Conservation (phyloP, 2,113 vertebrate species). For the Choloepus hoffmanni region DNA sequence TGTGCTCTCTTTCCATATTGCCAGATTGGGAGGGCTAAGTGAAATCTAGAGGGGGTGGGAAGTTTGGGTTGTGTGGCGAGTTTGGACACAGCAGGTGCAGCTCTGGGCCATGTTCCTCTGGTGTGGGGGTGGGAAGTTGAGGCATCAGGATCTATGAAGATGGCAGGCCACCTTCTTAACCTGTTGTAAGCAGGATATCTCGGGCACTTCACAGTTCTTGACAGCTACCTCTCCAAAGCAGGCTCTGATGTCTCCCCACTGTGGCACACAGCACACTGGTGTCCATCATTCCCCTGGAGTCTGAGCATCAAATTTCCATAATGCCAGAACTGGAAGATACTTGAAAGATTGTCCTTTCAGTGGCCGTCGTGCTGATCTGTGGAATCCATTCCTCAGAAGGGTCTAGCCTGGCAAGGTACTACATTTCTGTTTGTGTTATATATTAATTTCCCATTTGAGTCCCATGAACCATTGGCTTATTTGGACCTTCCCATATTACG, state of each 20-base stretch:
- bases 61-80: background rate
- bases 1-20: background rate
- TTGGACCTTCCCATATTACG: background rate
- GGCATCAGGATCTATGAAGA: background rate
- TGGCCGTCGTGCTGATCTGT: accelerated
- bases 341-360: background rate
- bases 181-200: too few species aligned
- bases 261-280: background rate
- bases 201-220: background rate
- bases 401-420: background rate
- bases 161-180: background rate
- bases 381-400: too few species aligned
- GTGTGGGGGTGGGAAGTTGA: too few species aligned
- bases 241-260: background rate
- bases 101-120: background rate
- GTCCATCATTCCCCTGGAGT: background rate
- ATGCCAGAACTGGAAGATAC: background rate
- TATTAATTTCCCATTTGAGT: background rate
- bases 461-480: background rate
- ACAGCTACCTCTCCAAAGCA: accelerated
- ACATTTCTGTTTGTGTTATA: background rate
- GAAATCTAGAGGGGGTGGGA: background rate
- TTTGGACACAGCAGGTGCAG: accelerated
- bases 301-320: background rate
- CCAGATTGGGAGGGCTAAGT: accelerated